Evolutionary conservation across 2,113 vertebrate species (phyloP).

Genomic region (Sylvia atricapilla): DNA sequence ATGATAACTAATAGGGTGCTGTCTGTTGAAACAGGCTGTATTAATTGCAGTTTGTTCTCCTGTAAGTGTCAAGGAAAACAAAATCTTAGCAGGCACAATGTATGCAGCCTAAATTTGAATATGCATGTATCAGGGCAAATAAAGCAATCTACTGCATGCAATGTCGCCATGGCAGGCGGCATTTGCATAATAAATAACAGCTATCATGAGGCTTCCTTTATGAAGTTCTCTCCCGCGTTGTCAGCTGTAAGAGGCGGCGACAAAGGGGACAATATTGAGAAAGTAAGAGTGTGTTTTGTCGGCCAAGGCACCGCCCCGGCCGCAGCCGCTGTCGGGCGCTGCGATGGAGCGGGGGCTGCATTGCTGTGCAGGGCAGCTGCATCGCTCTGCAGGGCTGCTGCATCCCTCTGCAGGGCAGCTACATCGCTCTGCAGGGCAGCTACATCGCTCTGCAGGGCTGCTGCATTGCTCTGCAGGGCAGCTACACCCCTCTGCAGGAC

Average conservation of each 20-base stretch:
- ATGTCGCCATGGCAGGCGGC: slow-evolving; percentile 74
- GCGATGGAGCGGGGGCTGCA: neutral
- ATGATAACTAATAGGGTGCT: slow-evolving; percentile 83
- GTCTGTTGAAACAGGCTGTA: slow-evolving; percentile 77
- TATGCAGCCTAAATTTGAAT: slow-evolving; percentile 71
- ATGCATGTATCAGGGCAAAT: slow-evolving; percentile 67
- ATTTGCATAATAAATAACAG: slow-evolving; percentile 81
- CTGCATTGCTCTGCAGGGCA: no score
- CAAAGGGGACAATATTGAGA: slow-evolving; percentile 70
- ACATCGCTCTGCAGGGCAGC: no score
- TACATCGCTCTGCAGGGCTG: no score
- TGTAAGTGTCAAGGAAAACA: slow-evolving; percentile 81
- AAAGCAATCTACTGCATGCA: slow-evolving; percentile 71
- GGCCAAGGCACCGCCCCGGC: slow-evolving; percentile 23
- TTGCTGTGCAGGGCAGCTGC: neutral
- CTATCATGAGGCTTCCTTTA: slow-evolving; percentile 77
- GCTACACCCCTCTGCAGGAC: no score
- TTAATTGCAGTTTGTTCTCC: slow-evolving; percentile 83
- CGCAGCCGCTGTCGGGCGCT: neutral
- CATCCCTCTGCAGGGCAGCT: no score
- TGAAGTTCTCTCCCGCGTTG: slow-evolving; percentile 75
- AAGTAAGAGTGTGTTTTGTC: slow-evolving; percentile 65
- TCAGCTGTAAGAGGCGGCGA: slow-evolving; percentile 64
- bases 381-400: no score
- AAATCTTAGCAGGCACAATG: slow-evolving; percentile 77